Evolutionary conservation across 2,888 invertebrate species (phyloP).

Genomic region (Tribolium freemani): DNA sequence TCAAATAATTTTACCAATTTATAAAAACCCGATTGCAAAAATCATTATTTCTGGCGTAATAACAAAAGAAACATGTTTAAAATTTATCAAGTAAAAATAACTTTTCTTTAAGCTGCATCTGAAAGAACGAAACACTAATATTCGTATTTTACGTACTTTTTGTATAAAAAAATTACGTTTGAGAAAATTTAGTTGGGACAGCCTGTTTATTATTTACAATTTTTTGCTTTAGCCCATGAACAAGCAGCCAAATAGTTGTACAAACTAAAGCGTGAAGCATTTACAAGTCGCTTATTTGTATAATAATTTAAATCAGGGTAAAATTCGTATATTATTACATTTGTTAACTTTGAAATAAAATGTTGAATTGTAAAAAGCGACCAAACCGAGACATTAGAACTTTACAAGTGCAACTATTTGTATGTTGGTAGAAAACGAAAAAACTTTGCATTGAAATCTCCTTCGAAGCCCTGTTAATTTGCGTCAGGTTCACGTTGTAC

Average conservation of each 20-base stretch:
- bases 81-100: too few species aligned
- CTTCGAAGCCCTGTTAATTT: conserved; percentile 12
- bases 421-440: not conserved
- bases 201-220: not conserved
- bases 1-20: too few species aligned
- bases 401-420: conserved; percentile 39
- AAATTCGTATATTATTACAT: conserved; percentile 59
- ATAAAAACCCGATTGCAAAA: too few species aligned
- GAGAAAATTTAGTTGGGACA: too few species aligned
- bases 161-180: too few species aligned
- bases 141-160: too few species aligned
- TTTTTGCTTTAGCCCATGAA: too few species aligned
- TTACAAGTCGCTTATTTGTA: conserved; percentile 56
- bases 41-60: too few species aligned
- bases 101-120: too few species aligned
- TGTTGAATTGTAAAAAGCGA: conserved; percentile 42
- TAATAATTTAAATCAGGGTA: conserved; percentile 67
- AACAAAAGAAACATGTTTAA: too few species aligned
- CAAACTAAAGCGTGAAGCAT: conserved; percentile 38
- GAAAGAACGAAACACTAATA: too few species aligned
- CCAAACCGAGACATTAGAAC: not conserved
- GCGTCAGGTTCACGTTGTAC: conserved; percentile 61
- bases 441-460: not conserved
- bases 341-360: conserved; percentile 52
- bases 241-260: conserved; percentile 45